These are phyloP conservation scores for Tipula confusa DNA, from an alignment of 2,888 invertebrate species.

Conservation along the genomic window DNA sequence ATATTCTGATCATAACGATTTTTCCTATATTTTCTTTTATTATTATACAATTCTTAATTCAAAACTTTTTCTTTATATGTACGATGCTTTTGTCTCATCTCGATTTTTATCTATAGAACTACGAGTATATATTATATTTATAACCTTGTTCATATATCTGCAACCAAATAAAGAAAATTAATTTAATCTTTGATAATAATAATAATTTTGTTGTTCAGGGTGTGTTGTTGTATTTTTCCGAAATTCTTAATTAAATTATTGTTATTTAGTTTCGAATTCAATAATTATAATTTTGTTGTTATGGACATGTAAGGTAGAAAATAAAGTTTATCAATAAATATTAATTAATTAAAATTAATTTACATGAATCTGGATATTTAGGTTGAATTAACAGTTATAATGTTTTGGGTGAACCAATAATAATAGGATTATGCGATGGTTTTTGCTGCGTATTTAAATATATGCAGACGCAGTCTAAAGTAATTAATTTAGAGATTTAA, in stretches of 20 bases:
- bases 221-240: not conserved
- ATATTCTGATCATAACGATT: not conserved
- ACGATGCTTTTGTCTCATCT: not conserved
- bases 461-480: no score
- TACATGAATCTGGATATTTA: not conserved
- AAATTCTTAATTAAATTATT: slow-evolving; percentile 12
- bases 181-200: slow-evolving; percentile 20
- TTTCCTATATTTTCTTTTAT: not conserved
- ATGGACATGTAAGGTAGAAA: not conserved
- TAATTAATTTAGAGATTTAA: no score
- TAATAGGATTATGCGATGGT: no score
- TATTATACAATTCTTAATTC: not conserved
- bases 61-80: not conserved
- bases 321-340: not conserved
- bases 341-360: not conserved
- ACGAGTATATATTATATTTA: not conserved
- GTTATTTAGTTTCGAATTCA: not conserved
- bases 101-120: not conserved
- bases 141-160: not conserved
- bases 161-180: not conserved
- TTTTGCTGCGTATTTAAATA: no score
- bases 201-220: not conserved
- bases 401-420: no score
- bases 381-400: not conserved
- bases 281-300: not conserved